phyloP scores from a whole-genome alignment of 2,888 invertebrate genomes.

The Drosophila greeni region DNA sequence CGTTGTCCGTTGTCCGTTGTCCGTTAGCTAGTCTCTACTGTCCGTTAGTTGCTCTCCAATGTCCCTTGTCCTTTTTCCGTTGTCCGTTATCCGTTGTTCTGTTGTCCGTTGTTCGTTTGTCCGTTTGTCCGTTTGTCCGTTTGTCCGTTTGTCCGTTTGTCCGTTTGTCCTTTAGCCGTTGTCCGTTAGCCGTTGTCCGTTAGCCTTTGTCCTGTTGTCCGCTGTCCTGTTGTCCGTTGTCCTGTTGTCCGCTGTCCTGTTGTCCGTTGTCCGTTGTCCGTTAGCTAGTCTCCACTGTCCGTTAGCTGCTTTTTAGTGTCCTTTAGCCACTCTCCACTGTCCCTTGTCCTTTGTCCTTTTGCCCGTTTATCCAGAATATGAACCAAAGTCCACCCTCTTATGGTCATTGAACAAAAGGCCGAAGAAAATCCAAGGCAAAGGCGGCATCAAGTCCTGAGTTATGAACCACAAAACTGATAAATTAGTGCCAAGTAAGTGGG shows the following conservation, averaged over 20 bases:
- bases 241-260: constrained; percentile 1
- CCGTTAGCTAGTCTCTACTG: not conserved
- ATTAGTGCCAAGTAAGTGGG: constrained; percentile 27
- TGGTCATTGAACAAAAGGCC: constrained; percentile 2
- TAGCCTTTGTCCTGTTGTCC: no score
- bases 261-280: not conserved
- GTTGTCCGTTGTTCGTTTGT: no score
- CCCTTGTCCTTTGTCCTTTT: no score
- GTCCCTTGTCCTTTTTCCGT: no score
- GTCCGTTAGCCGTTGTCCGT: no score
- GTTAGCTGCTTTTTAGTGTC: no score
- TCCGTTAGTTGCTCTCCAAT: no score
- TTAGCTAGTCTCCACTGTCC: not conserved
- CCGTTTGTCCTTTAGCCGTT: no score
- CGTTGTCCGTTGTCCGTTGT: not conserved
- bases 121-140: no score
- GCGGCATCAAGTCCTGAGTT: constrained; percentile 4
- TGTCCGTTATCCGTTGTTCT: no score
- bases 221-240: not conserved
- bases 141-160: no score
- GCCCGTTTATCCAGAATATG: not conserved
- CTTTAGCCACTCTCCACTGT: no score
- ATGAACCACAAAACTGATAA: constrained; percentile 26
- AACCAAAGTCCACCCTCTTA: constrained; percentile 6
- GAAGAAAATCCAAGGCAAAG: not conserved